phyloP scores from a whole-genome alignment of 2,888 invertebrate species.

The Deilephila elpenor region DNA sequence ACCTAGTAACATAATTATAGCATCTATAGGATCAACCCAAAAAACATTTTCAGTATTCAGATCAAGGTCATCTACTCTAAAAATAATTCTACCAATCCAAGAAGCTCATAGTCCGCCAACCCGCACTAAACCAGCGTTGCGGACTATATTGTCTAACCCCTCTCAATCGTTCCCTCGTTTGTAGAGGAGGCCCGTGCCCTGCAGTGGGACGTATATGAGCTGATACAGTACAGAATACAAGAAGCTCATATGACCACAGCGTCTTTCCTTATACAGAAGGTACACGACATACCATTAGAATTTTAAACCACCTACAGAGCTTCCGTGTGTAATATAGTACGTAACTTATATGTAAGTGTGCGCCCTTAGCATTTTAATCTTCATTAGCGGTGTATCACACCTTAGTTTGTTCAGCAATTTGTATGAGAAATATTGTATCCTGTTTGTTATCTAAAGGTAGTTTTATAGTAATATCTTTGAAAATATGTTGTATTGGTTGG shows the following conservation, averaged over 20 bases:
- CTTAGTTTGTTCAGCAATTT: slow-evolving; percentile 8
- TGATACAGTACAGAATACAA: background rate
- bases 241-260: background rate
- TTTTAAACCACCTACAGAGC: slow-evolving; percentile 4
- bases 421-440: background rate
- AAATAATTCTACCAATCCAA: background rate
- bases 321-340: slow-evolving; percentile 6
- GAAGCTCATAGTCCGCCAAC: background rate
- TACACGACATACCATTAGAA: slow-evolving; percentile 4
- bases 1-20: no score
- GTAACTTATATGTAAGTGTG: slow-evolving; percentile 19
- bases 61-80: no score
- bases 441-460: slow-evolving; percentile 3
- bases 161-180: no score
- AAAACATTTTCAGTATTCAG: no score
- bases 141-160: no score
- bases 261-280: background rate
- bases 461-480: background rate
- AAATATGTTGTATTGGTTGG: background rate
- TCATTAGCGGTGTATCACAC: slow-evolving; percentile 42
- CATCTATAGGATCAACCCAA: no score
- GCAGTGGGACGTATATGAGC: no score
- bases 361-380: slow-evolving; percentile 36
- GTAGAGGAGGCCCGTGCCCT: no score
- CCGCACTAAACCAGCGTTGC: no score